Conservation (phyloP, 2,888 invertebrate species). For the Caenorhabditis angaria region DNA sequence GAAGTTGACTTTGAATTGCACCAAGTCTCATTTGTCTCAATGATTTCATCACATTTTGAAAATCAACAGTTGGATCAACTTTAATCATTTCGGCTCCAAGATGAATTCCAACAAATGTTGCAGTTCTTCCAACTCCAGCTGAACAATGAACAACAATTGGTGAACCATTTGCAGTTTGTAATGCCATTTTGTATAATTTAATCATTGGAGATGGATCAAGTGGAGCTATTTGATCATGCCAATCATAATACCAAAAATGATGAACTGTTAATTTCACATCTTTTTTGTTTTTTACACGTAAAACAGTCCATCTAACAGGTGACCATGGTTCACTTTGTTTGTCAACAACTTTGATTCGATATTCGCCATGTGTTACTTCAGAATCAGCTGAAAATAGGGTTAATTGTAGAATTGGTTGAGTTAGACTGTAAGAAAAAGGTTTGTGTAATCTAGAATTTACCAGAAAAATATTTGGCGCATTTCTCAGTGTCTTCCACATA, state of each 20-base stretch:
- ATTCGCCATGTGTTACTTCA: conserved; percentile 27
- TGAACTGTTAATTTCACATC: conserved; percentile 9
- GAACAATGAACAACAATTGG: conserved; percentile 43
- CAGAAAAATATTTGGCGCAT: conserved; percentile 26
- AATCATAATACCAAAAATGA: conserved; percentile 36
- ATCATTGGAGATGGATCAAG: conserved; percentile 28
- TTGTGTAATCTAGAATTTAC: too few species aligned
- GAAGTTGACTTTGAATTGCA: conserved; percentile 36
- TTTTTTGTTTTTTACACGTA: conserved; percentile 26
- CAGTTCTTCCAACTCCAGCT: conserved; percentile 36
- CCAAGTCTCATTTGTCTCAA: conserved; percentile 30
- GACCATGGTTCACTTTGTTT: conserved; percentile 18
- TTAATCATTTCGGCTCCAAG: conserved; percentile 20
- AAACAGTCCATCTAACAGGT: conserved; percentile 22
- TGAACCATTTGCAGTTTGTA: conserved; percentile 19
- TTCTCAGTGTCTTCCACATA: conserved; percentile 27
- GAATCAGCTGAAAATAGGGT: background rate
- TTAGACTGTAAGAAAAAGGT: too few species aligned
- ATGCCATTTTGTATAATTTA: conserved; percentile 18
- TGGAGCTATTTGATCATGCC: conserved; percentile 44
- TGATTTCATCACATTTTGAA: conserved; percentile 19
- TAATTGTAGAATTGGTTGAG: too few species aligned
- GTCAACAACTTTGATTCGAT: conserved; percentile 26
- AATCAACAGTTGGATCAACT: conserved; percentile 11
- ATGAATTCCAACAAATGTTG: conserved; percentile 41